These are phyloP conservation scores for Turdus rufiventris DNA, from an alignment of 2,113 vertebrate genomes.

Conservation along the genomic window DNA sequence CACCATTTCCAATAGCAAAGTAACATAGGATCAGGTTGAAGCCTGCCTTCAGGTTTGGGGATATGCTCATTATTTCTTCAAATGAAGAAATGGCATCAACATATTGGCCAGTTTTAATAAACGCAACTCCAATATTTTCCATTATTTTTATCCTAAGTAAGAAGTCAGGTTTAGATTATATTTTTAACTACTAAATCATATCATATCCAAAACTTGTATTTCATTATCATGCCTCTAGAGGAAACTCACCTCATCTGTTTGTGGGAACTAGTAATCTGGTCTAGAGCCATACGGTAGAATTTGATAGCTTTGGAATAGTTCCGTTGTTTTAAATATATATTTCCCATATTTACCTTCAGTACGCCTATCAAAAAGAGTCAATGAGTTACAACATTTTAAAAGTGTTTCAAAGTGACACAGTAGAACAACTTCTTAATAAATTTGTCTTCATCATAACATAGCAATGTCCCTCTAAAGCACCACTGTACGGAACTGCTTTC, in stretches of 20 bases:
- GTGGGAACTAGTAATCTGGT: conserved; percentile 90
- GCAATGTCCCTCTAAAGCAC: background rate
- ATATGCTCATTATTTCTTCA: conserved; percentile 91
- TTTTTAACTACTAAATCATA: background rate
- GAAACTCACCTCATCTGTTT: conserved; percentile 85
- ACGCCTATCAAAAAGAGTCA: conserved; percentile 75
- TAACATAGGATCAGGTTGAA: conserved; percentile 93
- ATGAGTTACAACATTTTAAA: background rate
- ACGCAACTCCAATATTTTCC: conserved; percentile 95
- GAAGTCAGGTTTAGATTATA: background rate
- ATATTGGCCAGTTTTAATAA: conserved; percentile 91
- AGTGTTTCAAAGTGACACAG: background rate
- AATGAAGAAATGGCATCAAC: conserved; percentile 89
- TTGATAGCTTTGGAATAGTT: conserved; percentile 96
- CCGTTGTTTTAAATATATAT: conserved; percentile 94
- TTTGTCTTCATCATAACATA: background rate
- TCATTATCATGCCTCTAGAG: background rate
- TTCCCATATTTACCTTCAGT: conserved; percentile 96
- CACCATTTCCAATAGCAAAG: conserved; percentile 86
- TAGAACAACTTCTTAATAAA: background rate
- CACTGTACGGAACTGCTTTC: background rate
- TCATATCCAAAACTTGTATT: background rate
- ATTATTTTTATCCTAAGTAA: conserved; percentile 91
- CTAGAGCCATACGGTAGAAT: conserved; percentile 97
- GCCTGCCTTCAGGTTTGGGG: conserved; percentile 88